A percentile compares a stretch with the other conserved stretches of the same genome.
Conservation (phyloP, 2,888 invertebrate species). For the Volucella zonaria region DNA sequence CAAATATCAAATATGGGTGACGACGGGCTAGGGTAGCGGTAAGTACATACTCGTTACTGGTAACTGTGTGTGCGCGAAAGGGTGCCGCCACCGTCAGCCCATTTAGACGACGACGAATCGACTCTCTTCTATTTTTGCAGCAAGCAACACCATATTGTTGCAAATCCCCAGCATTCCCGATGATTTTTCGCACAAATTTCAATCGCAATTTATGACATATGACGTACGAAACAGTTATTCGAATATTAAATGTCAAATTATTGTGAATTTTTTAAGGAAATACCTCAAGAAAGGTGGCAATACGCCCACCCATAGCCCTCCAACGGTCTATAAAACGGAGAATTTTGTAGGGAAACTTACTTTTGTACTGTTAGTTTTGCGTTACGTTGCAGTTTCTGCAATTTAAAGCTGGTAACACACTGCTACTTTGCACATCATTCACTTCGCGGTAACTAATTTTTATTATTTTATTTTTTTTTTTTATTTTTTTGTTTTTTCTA, state of each 20-base stretch:
- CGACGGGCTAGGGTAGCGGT: not conserved
- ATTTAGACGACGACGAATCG: not conserved
- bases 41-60: constrained; percentile 3
- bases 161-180: constrained; percentile 38
- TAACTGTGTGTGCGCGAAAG: constrained; percentile 50
- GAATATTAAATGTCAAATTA: constrained; percentile 13
- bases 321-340: not conserved
- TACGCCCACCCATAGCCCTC: constrained; percentile 56
- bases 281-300: constrained; percentile 22
- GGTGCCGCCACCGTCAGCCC: constrained; percentile 33
- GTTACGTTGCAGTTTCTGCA: constrained; percentile 21
- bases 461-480: constrained; percentile 21
- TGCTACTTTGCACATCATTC: constrained; percentile 15
- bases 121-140: constrained; percentile 17
- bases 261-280: not conserved
- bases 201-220: not conserved
- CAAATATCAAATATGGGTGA: constrained; percentile 17
- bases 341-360: constrained; percentile 46
- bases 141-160: constrained; percentile 71
- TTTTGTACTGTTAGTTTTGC: constrained; percentile 28
- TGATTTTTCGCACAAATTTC: constrained; percentile 4
- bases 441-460: constrained; percentile 34
- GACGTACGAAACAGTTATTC: constrained; percentile 10
- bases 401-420: constrained; percentile 39
- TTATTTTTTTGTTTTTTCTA: constrained; percentile 14